Evolutionary conservation across 2,888 invertebrate species (phyloP).

Genomic region (Arrhopalites spinosus): DNA sequence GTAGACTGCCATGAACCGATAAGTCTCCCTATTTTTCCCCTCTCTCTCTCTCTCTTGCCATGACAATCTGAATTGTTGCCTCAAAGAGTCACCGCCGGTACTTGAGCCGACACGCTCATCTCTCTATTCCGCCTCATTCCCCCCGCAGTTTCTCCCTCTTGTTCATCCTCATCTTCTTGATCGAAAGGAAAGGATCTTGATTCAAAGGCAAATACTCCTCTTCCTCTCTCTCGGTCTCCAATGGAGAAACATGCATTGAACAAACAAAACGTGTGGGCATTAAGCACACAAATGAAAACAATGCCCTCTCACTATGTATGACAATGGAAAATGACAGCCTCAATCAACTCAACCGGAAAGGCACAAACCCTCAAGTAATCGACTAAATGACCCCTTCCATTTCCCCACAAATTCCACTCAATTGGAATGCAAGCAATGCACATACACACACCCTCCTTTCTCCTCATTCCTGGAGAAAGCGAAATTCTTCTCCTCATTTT

Average conservation of each 20-base stretch:
- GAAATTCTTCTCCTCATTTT: too few relatives aligned
- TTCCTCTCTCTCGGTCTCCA: neutral
- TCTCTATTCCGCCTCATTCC: constrained; percentile 30
- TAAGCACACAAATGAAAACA: neutral
- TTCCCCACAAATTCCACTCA: too few relatives aligned
- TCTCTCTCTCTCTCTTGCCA: neutral
- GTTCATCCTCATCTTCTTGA: neutral
- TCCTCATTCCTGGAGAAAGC: neutral
- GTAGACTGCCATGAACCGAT: constrained; percentile 13
- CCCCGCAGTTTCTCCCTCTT: neutral
- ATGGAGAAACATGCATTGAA: too few relatives aligned
- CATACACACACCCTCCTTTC: constrained; percentile 6
- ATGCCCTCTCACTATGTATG: neutral
- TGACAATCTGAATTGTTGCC: constrained; percentile 20
- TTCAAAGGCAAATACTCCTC: neutral
- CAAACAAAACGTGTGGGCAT: neutral
- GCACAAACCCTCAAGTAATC: constrained; percentile 31
- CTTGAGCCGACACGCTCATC: constrained; percentile 22
- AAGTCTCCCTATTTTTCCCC: neutral
- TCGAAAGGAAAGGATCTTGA: neutral
- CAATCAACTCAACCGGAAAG: constrained; percentile 25
- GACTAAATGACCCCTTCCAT: constrained; percentile 29
- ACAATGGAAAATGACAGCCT: constrained; percentile 10
- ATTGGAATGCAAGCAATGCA: constrained; percentile 22
- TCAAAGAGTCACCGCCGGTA: neutral